Percentiles rank a stretch among this genome's conserved stretches.
phyloP scores from a whole-genome alignment of 1,140 invertebrate species.

The Lethocerus indicus region DNA sequence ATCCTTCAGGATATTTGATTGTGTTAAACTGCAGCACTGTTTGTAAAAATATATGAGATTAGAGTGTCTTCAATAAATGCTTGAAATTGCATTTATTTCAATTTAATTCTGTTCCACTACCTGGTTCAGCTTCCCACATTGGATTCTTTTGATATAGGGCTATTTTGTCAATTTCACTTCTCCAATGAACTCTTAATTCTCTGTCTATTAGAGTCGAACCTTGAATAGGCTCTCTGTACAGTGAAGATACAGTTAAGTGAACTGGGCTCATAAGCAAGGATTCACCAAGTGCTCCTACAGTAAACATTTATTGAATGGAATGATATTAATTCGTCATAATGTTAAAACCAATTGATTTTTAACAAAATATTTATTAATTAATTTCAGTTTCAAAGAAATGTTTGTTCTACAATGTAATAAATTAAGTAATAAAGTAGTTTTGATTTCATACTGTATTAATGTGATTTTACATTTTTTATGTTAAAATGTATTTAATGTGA shows the following conservation, averaged over 20 bases:
- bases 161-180: constrained; percentile 18
- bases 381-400: too few species aligned
- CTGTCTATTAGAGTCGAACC: constrained; percentile 23
- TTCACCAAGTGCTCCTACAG: not conserved
- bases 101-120: constrained; percentile 3
- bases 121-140: constrained; percentile 3
- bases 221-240: constrained; percentile 23
- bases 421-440: too few species aligned
- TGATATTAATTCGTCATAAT: too few species aligned
- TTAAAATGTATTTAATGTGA: too few species aligned
- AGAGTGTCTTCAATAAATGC: not conserved
- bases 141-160: constrained; percentile 16
- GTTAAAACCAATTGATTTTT: too few species aligned
- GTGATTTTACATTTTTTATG: too few species aligned
- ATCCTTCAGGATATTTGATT: constrained; percentile 23
- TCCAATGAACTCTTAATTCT: constrained; percentile 34
- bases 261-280: constrained; percentile 14
- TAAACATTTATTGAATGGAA: too few species aligned
- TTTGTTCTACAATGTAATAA: too few species aligned
- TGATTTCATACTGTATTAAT: too few species aligned
- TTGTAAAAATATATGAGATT: not conserved
- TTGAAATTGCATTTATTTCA: not conserved
- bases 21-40: constrained; percentile 6
- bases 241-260: constrained; percentile 27
- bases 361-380: too few species aligned